A percentile compares a stretch with the other conserved stretches of the same genome.
These are phyloP conservation scores for Drosophila tanythrix DNA, from an alignment of 2,888 invertebrate species.

Conservation along the genomic window DNA sequence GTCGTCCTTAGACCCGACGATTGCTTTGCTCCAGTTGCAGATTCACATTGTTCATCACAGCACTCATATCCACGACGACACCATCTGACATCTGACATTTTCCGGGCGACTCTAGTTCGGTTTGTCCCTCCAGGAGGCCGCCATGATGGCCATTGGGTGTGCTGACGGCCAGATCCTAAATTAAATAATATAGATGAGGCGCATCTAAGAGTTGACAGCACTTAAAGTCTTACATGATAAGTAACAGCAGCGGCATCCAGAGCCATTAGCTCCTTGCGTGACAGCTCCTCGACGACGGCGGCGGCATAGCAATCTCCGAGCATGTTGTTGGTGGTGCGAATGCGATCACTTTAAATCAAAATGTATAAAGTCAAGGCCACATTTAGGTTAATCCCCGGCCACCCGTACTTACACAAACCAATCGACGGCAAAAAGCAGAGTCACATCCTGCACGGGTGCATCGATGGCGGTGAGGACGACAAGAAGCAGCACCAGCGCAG, in stretches of 20 bases:
- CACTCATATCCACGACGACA: conserved; percentile 87
- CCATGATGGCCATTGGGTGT: conserved; percentile 85
- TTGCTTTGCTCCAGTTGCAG: conserved; percentile 74
- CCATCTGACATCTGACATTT: conserved; percentile 86
- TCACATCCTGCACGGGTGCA: conserved; percentile 92
- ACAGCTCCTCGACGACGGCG: conserved; percentile 93
- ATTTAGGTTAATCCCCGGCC: background rate
- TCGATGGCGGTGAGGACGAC: conserved; percentile 93
- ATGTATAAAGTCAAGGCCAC: background rate
- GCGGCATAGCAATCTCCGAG: conserved; percentile 95
- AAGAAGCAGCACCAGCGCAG: conserved; percentile 92
- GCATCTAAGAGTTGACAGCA: background rate
- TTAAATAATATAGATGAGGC: background rate
- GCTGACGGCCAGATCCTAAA: conserved; percentile 85
- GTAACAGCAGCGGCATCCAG: conserved; percentile 88
- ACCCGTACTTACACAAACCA: conserved; percentile 93
- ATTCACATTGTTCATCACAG: conserved; percentile 81
- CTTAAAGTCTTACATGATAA: conserved; percentile 85
- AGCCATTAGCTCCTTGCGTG: conserved; percentile 92
- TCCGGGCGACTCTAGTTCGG: conserved; percentile 85
- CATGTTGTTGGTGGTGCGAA: conserved; percentile 95
- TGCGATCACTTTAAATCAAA: conserved; percentile 89
- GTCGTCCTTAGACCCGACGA: conserved; percentile 65
- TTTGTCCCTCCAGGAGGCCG: conserved; percentile 85
- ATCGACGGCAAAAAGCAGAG: conserved; percentile 93